Evolutionary conservation across 1,140 invertebrate genomes (phyloP).

Genomic region (Drosophila cardini): DNA sequence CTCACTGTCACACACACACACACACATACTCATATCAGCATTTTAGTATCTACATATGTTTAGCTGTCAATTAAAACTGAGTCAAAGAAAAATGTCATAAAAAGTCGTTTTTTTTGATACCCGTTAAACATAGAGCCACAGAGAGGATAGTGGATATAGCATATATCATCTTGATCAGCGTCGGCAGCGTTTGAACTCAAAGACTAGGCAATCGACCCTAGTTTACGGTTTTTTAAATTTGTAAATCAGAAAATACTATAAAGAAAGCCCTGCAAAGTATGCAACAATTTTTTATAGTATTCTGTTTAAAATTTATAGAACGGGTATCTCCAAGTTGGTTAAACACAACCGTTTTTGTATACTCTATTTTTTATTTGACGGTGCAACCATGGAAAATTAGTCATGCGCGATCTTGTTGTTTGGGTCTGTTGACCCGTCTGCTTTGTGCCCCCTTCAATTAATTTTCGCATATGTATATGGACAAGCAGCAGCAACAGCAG

Average conservation of each 20-base stretch:
- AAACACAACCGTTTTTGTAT: no score
- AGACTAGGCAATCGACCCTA: no score
- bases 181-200: no score
- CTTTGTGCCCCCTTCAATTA: conserved; percentile 72
- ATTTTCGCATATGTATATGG: conserved; percentile 66
- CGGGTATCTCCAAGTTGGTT: no score
- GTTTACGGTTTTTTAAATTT: no score
- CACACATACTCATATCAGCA: conserved; percentile 49
- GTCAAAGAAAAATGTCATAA: conserved; percentile 59
- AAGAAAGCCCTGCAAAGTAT: no score
- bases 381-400: conserved; percentile 68
- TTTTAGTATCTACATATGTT: conserved; percentile 64
- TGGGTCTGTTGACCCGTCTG: conserved; percentile 46
- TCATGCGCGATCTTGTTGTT: conserved; percentile 70
- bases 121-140: no score
- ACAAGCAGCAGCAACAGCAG: conserved; percentile 39
- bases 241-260: no score
- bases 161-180: no score
- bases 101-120: conserved; percentile 28
- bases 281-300: no score
- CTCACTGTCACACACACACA: background rate
- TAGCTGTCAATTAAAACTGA: conserved; percentile 75
- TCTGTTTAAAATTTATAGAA: no score
- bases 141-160: no score
- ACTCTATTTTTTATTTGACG: background rate